Base-by-base conservation (phyloP, 1,140 invertebrate genomes). In the Procambarus clarkii region DNA sequence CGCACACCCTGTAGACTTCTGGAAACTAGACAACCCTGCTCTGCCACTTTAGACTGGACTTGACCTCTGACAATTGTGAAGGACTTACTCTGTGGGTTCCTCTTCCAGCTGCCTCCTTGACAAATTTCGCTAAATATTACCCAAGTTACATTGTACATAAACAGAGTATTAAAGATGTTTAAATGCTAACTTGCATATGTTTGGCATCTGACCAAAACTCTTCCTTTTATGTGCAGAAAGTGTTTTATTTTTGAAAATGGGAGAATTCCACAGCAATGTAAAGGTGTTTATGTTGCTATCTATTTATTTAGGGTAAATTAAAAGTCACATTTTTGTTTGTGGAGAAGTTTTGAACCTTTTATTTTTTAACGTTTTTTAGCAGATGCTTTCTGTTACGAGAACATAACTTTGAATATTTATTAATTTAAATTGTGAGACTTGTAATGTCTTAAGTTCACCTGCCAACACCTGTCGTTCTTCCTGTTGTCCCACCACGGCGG, bases 301-400 rank as follows among this genome's bases (percentile, higher is more conserved):
- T 74, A 74, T 74, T 74, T 74, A 74, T 74, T 69, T 69, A 69
- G 15, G 64, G 64, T 69, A 69, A n/a, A 34, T 74, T 74, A 74
- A 74, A 15, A 74, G 34, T 34, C 34, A 34, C 69, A 74, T 34
- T 74, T 74, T 74, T 74, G 24, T 74, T 74, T 74, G 69, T 64
- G 60, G 21, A 13, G 54, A 58, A 8, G 13, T 9, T 58, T 9
- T 58, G 54, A 21, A 64, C 50, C 50, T 64, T 64, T 64, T 74
- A 74, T 74, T 44, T 74, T 74, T 74, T 74, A 3, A 34, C 4
- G 4, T 34, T 9, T 34, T 74, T 21, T 34, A 74, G 24, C n/a
- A 74, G 69, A 74, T 74, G 24, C 69, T 74, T 74, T 74, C 69
- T 74, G 69, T 74, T 74, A 34, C 34, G 34, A 34, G 34, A 34